phyloP scores from a whole-genome alignment of 2,888 invertebrate species.

The Drosophila acutilabella region DNA sequence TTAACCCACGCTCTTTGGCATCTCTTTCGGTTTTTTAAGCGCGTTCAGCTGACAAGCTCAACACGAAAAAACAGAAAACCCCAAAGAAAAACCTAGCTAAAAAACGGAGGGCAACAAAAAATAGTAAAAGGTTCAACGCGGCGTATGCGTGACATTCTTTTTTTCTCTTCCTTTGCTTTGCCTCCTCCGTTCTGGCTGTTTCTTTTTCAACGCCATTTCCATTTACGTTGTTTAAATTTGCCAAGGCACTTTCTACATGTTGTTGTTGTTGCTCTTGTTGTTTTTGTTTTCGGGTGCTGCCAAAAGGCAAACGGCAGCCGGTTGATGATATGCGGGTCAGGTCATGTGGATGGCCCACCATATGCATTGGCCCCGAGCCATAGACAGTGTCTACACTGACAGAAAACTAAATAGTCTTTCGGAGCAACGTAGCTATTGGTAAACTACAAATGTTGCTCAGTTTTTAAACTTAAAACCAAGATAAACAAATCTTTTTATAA shows the following conservation, averaged over 20 bases:
- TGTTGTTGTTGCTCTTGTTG: conserved; percentile 24
- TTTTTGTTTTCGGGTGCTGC: conserved; percentile 49
- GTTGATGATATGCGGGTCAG: conserved; percentile 75
- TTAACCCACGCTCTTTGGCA: not conserved
- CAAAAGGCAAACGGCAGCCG: conserved; percentile 76
- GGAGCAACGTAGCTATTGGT: too few species aligned
- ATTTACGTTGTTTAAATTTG: conserved; percentile 77
- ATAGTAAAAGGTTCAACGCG: conserved; percentile 65
- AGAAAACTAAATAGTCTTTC: conserved; percentile 21
- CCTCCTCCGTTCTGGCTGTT: not conserved
- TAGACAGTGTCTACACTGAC: conserved; percentile 43
- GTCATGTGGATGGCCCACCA: conserved; percentile 67
- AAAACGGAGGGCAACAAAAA: conserved; percentile 7
- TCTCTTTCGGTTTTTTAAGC: conserved; percentile 12
- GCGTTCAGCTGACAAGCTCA: conserved; percentile 26
- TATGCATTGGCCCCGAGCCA: conserved; percentile 44
- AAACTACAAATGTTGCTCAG: too few species aligned
- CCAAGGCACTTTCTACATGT: conserved; percentile 43
- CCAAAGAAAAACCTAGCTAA: conserved; percentile 1
- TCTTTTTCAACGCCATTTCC: conserved; percentile 64
- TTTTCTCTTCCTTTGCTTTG: conserved; percentile 4
- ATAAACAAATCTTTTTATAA: not conserved
- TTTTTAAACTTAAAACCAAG: not conserved
- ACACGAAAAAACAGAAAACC: conserved; percentile 2
- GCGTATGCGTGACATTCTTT: conserved; percentile 65